Percentiles rank a stretch among this genome's conserved stretches.
Evolutionary conservation across 2,797 vertebrate genomes (phyloP).

Genomic region (Bryconaethiops microstoma): DNA sequence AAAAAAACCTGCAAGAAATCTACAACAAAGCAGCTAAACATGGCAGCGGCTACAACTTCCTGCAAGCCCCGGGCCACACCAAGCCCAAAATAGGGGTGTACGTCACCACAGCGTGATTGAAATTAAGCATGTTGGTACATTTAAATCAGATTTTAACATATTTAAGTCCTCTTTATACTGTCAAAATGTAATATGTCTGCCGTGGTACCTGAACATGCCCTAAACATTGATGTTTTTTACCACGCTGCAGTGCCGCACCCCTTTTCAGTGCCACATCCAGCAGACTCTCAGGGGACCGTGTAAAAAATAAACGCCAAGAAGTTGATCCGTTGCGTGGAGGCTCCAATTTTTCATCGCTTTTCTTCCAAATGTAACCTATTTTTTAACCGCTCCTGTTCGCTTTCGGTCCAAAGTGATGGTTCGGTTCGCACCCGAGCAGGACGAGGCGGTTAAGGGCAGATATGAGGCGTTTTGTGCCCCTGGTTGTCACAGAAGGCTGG

Average conservation of each 20-base stretch:
- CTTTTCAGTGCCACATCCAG: conserved; percentile 5
- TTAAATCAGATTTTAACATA: no score
- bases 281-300: conserved; percentile 66
- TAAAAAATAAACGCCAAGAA: conserved; percentile 55
- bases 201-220: no score
- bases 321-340: conserved; percentile 60
- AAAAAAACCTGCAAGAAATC: conserved; percentile 73
- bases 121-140: background rate
- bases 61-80: conserved; percentile 70
- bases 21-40: conserved; percentile 84
- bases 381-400: background rate
- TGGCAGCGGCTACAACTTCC: conserved; percentile 79
- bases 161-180: background rate
- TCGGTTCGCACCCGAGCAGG: background rate
- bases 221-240: background rate
- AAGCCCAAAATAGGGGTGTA: conserved; percentile 52
- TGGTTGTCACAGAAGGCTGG: background rate
- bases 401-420: no score
- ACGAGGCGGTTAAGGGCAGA: background rate
- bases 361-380: no score
- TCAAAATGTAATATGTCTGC: background rate
- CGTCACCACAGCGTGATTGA: background rate
- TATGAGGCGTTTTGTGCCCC: background rate
- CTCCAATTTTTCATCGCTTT: background rate
- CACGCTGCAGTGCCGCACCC: background rate